Conservation (phyloP, 1,140 invertebrate genomes). For the Copidosoma floridanum region DNA sequence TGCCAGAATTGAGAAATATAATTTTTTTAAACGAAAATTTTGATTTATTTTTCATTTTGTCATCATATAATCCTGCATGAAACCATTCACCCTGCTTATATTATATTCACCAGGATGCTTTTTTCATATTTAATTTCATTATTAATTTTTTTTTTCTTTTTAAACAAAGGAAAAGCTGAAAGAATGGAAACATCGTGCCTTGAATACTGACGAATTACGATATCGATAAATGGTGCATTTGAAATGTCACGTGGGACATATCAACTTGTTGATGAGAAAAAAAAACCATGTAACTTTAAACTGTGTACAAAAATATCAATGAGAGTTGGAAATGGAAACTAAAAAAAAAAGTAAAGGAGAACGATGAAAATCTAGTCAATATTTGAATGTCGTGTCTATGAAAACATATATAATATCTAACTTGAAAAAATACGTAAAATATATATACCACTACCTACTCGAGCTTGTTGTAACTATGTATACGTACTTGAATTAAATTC, state of each 20-base stretch:
- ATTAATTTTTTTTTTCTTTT: neutral
- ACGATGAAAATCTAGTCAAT: constrained; percentile 5
- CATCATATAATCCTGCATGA: constrained; percentile 9
- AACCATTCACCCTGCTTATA: constrained; percentile 19
- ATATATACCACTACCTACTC: too few relatives aligned
- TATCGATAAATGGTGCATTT: neutral
- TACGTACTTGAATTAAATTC: neutral
- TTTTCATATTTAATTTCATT: neutral
- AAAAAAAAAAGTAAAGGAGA: constrained; percentile 14
- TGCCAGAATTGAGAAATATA: constrained; percentile 58
- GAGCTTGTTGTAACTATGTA: neutral
- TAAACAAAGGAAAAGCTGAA: neutral
- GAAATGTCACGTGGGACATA: constrained; percentile 9
- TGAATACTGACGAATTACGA: constrained; percentile 11
- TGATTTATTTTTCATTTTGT: constrained; percentile 34
- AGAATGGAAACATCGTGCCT: constrained; percentile 11
- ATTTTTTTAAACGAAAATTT: constrained; percentile 53
- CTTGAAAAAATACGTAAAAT: too few relatives aligned
- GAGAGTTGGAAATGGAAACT: neutral
- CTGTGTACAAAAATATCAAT: neutral
- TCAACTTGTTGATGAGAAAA: constrained; percentile 8
- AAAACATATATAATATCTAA: too few relatives aligned
- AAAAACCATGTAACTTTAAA: too few relatives aligned
- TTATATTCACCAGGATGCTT: constrained; percentile 17
- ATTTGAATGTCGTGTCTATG: neutral